These are phyloP conservation scores for Trachymyrmex cornetzi DNA, from an alignment of 1,140 invertebrate species.

Conservation along the genomic window DNA sequence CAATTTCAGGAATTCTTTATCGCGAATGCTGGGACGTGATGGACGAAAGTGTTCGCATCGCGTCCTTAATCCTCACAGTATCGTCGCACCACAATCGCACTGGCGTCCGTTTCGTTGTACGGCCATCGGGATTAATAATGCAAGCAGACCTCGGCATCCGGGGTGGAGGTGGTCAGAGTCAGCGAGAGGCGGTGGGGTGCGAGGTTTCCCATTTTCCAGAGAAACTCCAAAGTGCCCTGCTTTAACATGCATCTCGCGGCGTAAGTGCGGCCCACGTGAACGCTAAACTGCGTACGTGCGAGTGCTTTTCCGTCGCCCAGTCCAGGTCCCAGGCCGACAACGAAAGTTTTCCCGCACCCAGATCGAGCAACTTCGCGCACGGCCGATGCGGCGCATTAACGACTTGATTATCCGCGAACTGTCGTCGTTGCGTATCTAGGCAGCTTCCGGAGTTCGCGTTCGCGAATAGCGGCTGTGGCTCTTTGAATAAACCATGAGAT, in stretches of 20 bases:
- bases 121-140: conserved; percentile 69
- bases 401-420: conserved; percentile 70
- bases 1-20: not conserved
- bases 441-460: not conserved
- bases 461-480: conserved; percentile 14
- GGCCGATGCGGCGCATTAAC: conserved; percentile 61
- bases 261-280: conserved; percentile 43
- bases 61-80: not conserved
- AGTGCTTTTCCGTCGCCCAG: conserved; percentile 8
- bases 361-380: conserved; percentile 41
- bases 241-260: conserved; percentile 64
- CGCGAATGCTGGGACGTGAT: not conserved
- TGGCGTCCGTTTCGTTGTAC: conserved; percentile 2
- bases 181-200: not conserved
- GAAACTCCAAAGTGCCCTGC: conserved; percentile 58
- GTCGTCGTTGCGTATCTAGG: not conserved
- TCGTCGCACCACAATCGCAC: conserved; percentile 28
- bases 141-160: conserved; percentile 7
- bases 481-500: conserved; percentile 61
- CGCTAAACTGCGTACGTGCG: conserved; percentile 64
- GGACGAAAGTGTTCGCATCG: not conserved
- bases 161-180: not conserved
- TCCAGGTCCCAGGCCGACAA: too few relatives aligned
- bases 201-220: conserved; percentile 35
- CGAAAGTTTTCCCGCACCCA: conserved; percentile 49